Base-by-base conservation (phyloP, 2,113 vertebrate species). In the Melozone crissalis region DNA sequence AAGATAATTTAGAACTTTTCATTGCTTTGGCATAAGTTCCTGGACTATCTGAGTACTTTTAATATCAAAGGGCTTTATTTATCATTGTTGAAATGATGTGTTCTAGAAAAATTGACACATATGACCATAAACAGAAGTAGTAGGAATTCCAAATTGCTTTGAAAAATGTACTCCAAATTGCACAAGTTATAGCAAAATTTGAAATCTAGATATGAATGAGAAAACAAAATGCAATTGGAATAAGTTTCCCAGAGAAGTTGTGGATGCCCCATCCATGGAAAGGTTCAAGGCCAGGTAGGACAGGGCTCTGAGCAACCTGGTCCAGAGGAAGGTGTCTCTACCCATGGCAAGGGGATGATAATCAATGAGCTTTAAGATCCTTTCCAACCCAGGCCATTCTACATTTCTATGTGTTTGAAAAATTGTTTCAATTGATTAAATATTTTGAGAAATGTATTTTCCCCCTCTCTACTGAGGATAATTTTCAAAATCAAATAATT, bases 1-100 rank as follows among this genome's bases (percentile, higher is more conserved):
- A 96, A 90, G 93, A 93, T 94, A 94, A 96, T 96, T 96, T 87
- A 90, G 90, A 97, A 96, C 88, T 96, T 96, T 95, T 81, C 85
- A 65, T 86, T 95, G 68, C 75, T 96, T 96, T 95, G 88, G 79
- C 88, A 87, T 84, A 90, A 95, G 76, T 92, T 96, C 37, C 79
- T 96, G 93, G 85, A 92, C 94, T 93, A 74, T 93, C 47, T 90
- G 61, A 88, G 85, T 80, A 95, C 27, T 95, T 96, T 84, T 90
- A 90, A 86, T 92, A 96, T 81, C 47, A 61, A 91, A 88, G 27
- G 51, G 24, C 55, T 94, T 95, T 92, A 91, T 93, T 94, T 96
- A 81, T 86, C 35, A 49, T 61, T 86, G 61, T 57, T 88, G 47
- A 90, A 96, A 93, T 86, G 5, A 77, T 68, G 82, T 39, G 72